Conservation (phyloP, 2,888 invertebrate species). For the Cheilosia pagana region DNA sequence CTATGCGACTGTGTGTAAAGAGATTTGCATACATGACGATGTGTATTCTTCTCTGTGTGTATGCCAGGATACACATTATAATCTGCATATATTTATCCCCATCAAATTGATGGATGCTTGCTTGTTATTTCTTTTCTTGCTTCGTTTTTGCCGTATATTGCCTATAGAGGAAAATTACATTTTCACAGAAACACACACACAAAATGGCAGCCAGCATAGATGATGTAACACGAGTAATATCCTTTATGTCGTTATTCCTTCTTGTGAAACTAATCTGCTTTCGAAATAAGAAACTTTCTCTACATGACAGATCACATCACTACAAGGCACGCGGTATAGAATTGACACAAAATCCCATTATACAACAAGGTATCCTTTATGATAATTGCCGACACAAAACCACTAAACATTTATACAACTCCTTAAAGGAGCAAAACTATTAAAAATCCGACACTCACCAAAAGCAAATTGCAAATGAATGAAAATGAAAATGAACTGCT, state of each 20-base stretch:
- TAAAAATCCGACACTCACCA: slow-evolving; percentile 67
- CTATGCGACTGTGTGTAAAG: slow-evolving; percentile 56
- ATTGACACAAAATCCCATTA: no score
- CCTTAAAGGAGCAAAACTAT: slow-evolving; percentile 33
- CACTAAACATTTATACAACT: slow-evolving; percentile 5
- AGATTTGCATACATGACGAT: slow-evolving; percentile 71
- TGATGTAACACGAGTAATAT: slow-evolving; percentile 20
- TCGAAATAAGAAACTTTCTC: background rate
- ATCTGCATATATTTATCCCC: slow-evolving; percentile 84
- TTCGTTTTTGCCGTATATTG: slow-evolving; percentile 34
- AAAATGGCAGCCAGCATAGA: slow-evolving; percentile 60
- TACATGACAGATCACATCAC: background rate
- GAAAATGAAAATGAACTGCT: slow-evolving; percentile 72
- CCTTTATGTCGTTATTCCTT: slow-evolving; percentile 59
- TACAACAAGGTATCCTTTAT: no score
- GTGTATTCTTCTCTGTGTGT: slow-evolving; percentile 34
- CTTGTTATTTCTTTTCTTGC: slow-evolving; percentile 56
- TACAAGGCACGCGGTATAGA: background rate
- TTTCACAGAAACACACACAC: slow-evolving; percentile 59
- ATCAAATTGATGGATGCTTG: slow-evolving; percentile 84
- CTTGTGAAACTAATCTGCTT: slow-evolving; percentile 14
- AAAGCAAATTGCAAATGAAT: slow-evolving; percentile 75
- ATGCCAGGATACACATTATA: slow-evolving; percentile 77
- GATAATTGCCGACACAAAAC: background rate
- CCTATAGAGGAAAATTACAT: slow-evolving; percentile 70